Evolutionary conservation across 2,888 invertebrate species (phyloP), one percentile per base, ranked within the genome.

Genomic region (Ectemnius lituratus): DNA sequence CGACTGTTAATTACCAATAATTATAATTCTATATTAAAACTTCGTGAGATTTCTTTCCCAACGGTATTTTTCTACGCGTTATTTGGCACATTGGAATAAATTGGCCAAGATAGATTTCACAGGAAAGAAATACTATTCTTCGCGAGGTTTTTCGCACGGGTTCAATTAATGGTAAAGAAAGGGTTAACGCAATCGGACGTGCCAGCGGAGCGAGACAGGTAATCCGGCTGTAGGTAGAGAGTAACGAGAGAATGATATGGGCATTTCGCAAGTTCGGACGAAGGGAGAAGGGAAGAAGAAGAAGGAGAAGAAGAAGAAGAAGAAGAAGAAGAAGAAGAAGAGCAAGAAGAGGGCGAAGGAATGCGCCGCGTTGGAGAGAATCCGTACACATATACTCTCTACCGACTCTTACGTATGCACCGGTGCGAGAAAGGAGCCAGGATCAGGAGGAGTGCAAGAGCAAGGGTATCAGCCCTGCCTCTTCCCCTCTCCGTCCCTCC

Each of bases 291-390:
- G 14, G 49, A 61, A 52, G 73, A 57, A 68, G 71, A 70, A 67
- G 74, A 63, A 52, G 66, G 70, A 45, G 62, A 57, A 46, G 72
- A 70, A 56, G 67, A 62, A 56, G 70, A 67, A 52, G 65, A 47
- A 73, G 62, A 73, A 71, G 58, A 73, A 63, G 70, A 62, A 23
- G 52, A 37, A 65, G 62, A 59, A 66, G 59, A 64, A 67, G 52
- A 70, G 71, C 71, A 75, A 62, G 72, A 62, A 72, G 61, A 69
- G 61, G 74, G 73, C 78, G 72, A 67, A 76, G 74, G 78, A 83
- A 82, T 82, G 84, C 75, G 79, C 73, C 81, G 23, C 23, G 23
- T 84, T 81, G 66, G 77, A 85, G 83, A 80, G 83, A 80, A 84
- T 84, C 83, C 80, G 81, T 83, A 77, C 76, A 83, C 78, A 37